phyloP scores from a whole-genome alignment of 2,797 vertebrate species.

The Hypotaenidia philippensis region DNA sequence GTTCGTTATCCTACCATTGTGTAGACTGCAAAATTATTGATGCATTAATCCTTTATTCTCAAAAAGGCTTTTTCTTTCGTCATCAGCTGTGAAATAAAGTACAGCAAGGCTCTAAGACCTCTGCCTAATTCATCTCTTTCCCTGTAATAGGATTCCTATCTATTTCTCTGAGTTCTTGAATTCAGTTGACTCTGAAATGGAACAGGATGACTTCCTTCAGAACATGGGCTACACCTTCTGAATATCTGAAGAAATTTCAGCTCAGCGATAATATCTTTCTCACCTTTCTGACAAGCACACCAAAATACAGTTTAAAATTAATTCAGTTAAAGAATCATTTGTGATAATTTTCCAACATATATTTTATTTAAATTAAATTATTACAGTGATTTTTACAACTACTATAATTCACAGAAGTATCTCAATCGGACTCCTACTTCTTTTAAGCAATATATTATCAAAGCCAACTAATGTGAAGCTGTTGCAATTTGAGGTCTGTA shows the following conservation, averaged over 20 bases:
- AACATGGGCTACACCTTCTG: background rate
- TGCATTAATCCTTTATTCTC: background rate
- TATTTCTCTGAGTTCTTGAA: background rate
- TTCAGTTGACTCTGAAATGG: background rate
- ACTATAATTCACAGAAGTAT: slow-evolving; percentile 47
- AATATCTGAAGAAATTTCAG: background rate
- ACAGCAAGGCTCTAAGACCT: background rate
- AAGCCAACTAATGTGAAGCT: slow-evolving; percentile 22
- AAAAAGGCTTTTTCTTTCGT: background rate
- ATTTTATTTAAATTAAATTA: slow-evolving; percentile 58
- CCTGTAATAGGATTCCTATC: background rate
- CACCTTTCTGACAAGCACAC: background rate
- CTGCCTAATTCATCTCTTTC: background rate
- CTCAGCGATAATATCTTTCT: background rate
- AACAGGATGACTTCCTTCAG: background rate
- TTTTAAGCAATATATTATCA: slow-evolving; percentile 40
- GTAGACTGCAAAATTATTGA: background rate
- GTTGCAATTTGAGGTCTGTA: slow-evolving; percentile 7
- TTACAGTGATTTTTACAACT: slow-evolving; percentile 25
- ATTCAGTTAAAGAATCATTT: background rate
- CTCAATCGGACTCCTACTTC: slow-evolving; percentile 17
- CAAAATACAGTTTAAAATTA: slow-evolving; percentile 36
- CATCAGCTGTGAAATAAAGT: background rate
- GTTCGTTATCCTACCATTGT: background rate
- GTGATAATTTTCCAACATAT: background rate